These are phyloP conservation scores for Ectemnius cavifrons DNA, from an alignment of 2,888 invertebrate genomes.

Conservation along the genomic window DNA sequence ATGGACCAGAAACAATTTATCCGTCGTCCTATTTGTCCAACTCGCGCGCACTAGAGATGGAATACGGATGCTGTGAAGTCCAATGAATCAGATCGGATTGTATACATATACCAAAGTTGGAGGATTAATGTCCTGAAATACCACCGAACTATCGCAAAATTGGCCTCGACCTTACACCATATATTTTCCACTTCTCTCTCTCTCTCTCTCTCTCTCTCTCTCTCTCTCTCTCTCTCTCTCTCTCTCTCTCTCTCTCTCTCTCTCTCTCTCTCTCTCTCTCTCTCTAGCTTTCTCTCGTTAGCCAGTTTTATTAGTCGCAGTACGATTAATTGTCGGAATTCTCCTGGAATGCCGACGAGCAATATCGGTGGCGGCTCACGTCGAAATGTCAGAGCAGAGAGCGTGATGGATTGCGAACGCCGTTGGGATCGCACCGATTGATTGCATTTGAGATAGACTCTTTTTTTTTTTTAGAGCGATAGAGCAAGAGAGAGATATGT, in stretches of 20 bases:
- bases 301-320: not conserved
- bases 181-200: not conserved
- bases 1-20: too few species aligned
- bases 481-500: too few species aligned
- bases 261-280: not conserved
- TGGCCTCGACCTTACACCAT: not conserved
- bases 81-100: slow-evolving; percentile 1
- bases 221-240: not conserved
- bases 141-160: not conserved
- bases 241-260: not conserved
- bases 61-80: not conserved
- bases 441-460: not conserved
- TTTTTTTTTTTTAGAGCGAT: not conserved
- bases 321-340: not conserved
- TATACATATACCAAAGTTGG: too few species aligned
- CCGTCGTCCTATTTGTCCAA: too few species aligned
- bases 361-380: not conserved
- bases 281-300: not conserved
- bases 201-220: not conserved
- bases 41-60: too few species aligned
- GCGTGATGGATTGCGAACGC: not conserved
- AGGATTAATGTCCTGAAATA: not conserved
- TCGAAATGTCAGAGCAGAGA: not conserved
- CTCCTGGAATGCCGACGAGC: not conserved
- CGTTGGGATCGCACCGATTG: not conserved